phyloP scores from a whole-genome alignment of 2,113 vertebrate species.

The Nansenia antarctica region DNA sequence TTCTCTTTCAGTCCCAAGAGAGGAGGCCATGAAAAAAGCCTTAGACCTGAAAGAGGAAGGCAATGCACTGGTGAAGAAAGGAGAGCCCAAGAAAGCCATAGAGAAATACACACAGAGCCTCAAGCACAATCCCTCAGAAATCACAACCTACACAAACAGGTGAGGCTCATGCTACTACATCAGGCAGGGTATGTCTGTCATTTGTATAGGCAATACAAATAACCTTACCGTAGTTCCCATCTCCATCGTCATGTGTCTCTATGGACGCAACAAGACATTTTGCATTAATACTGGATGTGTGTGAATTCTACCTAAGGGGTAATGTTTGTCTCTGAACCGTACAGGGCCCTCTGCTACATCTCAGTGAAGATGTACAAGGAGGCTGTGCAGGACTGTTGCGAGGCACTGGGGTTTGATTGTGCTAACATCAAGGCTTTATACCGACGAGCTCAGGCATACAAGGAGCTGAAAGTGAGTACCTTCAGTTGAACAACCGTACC shows the following conservation, averaged over 20 bases:
- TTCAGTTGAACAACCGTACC: background rate
- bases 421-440: conserved; percentile 89
- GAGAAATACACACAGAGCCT: conserved; percentile 93
- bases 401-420: conserved; percentile 83
- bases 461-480: conserved; percentile 84
- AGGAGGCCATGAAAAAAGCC: conserved; percentile 73
- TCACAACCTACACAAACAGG: conserved; percentile 91
- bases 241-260: background rate
- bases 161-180: conserved; percentile 62
- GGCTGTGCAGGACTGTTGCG: conserved; percentile 81
- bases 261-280: background rate
- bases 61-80: conserved; percentile 90
- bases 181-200: background rate
- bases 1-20: conserved; percentile 43
- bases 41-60: conserved; percentile 87
- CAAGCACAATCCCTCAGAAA: conserved; percentile 77
- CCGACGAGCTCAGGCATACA: conserved; percentile 87
- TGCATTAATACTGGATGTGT: background rate
- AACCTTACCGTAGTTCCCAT: background rate
- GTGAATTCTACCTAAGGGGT: background rate
- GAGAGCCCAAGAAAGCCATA: conserved; percentile 84
- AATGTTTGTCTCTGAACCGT: background rate
- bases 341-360: conserved; percentile 90
- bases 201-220: background rate
- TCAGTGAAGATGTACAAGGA: conserved; percentile 84